phyloP scores from a whole-genome alignment of 2,113 vertebrate species.

The Pteruthius melanotis region DNA sequence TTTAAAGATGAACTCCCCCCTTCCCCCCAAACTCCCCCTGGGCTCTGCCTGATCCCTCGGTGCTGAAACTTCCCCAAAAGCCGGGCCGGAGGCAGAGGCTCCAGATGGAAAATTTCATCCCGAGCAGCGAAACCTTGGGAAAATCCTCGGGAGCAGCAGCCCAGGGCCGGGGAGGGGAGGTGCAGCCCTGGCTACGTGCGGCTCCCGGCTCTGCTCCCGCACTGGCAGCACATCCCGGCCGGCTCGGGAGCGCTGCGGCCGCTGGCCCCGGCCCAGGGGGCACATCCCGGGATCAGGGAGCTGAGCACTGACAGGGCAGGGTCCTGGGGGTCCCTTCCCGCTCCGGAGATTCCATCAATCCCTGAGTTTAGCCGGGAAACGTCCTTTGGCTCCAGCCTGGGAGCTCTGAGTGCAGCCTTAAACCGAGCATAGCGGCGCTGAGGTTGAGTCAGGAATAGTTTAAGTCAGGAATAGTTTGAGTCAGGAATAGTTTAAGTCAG shows the following conservation, averaged over 20 bases:
- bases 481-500: neutral
- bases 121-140: neutral
- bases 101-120: conserved; percentile 38
- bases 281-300: neutral
- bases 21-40: neutral
- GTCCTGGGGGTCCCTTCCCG: neutral
- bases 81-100: neutral
- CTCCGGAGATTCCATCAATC: neutral
- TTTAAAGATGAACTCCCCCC: neutral
- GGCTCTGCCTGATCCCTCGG: neutral
- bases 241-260: no score
- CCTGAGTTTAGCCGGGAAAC: accelerated
- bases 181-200: conserved; percentile 1
- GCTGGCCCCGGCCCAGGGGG: neutral
- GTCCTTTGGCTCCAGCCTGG: neutral
- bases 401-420: neutral
- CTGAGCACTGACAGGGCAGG: no score
- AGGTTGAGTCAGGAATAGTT: no score
- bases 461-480: neutral
- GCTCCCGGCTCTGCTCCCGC: neutral
- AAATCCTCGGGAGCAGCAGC: neutral
- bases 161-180: neutral
- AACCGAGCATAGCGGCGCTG: no score
- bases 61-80: neutral
- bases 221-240: neutral